Evolutionary conservation across 2,797 vertebrate species (phyloP), one percentile per base, ranked within the genome.

Genomic region (Taenioides sp.): DNA sequence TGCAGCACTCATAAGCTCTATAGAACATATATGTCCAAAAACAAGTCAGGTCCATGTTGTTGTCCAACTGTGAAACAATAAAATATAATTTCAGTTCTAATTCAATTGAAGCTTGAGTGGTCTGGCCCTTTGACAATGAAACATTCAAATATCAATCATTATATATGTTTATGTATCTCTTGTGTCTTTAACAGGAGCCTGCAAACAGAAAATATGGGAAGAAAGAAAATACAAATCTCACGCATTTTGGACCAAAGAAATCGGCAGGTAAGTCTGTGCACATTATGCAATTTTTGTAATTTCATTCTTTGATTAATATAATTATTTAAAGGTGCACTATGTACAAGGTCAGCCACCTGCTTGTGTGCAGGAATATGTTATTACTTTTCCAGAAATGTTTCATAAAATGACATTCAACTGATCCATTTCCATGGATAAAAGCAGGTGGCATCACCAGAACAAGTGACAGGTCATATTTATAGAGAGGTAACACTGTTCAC

Each of bases 151-250:
- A 52, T 34, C 18, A 18, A 18, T 52, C 14, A 28, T 28, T 28
- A 59, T 16, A 59, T n/a, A 61, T 9, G 17, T 50, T 49, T 49
- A 16, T 37, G 2, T 50, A 10, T 25, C 4, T 7, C 34, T 69
- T 60, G 7, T 69, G 1, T 68, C 18, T 73, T 70, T 73, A 6
- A 47, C 79, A 86, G 88, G 71, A 76, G 62, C 77, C 47, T 77
- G 70, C 75, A 60, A 3, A 22, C 67, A 52, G 74, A 18, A 2
- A 91, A 84, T 27, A 99, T 99, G 97, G 97, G 97, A 47, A 90
- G 97, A 79, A 99, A 97, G 90, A 98, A 99, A 88, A 99, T 98
- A 79, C 97, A 98, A 87, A 98, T 99, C 80, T 97, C 97, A 31
- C 94, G 96, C 2, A 99, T 98, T 73, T 74, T 97, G 86, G 97